phyloP scores from a whole-genome alignment of 2,888 invertebrate species.

The Stegophylla sp. region DNA sequence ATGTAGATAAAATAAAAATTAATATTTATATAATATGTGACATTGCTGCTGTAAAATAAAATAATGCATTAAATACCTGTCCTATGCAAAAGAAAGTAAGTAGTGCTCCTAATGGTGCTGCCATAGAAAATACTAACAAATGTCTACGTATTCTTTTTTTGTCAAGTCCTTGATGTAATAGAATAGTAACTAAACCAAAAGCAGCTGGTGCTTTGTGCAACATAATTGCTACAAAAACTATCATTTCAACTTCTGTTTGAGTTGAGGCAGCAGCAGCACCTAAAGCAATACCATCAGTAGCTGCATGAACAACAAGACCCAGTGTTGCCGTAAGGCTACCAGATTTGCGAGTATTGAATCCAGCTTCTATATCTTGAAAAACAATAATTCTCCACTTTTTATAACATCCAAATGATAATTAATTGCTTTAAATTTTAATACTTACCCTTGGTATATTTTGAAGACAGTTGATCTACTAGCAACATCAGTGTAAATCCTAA shows the following conservation, averaged over 20 bases:
- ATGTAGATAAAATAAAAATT: too few relatives aligned
- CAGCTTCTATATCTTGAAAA: slow-evolving; percentile 65
- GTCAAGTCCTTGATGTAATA: slow-evolving; percentile 93
- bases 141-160: slow-evolving; percentile 86
- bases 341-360: slow-evolving; percentile 62
- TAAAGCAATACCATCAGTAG: slow-evolving; percentile 95
- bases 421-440: slow-evolving; percentile 63
- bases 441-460: slow-evolving; percentile 70
- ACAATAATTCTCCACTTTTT: background rate
- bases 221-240: slow-evolving; percentile 98
- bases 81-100: slow-evolving; percentile 93
- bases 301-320: slow-evolving; percentile 97
- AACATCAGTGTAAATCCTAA: slow-evolving; percentile 98
- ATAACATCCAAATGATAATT: background rate
- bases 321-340: slow-evolving; percentile 91
- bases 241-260: slow-evolving; percentile 94
- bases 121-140: slow-evolving; percentile 86
- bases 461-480: slow-evolving; percentile 84
- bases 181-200: slow-evolving; percentile 96
- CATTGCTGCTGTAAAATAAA: too few relatives aligned
- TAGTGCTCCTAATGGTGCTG: slow-evolving; percentile 89
- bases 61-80: slow-evolving; percentile 66
- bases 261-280: slow-evolving; percentile 98
- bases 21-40: too few relatives aligned
- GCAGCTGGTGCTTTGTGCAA: slow-evolving; percentile 99